Percentiles rank a stretch among this genome's conserved stretches.
Conservation (phyloP, 2,113 vertebrate species). For the Anoplopoma fimbria region DNA sequence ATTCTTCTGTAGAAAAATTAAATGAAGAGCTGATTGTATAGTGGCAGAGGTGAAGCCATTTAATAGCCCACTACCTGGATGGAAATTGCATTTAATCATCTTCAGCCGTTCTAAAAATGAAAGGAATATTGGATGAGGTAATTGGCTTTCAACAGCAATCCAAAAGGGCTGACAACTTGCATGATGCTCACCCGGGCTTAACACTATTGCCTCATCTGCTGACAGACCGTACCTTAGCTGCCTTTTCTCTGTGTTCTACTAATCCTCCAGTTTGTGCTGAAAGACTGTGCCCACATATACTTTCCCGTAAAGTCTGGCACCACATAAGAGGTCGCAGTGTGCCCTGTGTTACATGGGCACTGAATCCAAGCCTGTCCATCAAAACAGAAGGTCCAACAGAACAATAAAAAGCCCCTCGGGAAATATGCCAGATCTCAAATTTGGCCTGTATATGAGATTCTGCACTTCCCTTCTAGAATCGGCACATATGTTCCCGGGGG, state of each 20-base stretch:
- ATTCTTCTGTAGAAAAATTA: constrained; percentile 38
- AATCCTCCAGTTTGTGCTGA: constrained; percentile 16
- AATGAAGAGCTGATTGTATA: constrained; percentile 44
- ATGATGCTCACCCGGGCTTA: constrained; percentile 15
- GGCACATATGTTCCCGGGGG: constrained; percentile 76
- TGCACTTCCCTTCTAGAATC: constrained; percentile 63
- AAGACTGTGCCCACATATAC: constrained; percentile 2
- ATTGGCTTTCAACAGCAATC: constrained; percentile 55
- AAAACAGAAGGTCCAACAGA: constrained; percentile 58
- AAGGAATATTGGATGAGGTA: constrained; percentile 52
- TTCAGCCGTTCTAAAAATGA: constrained; percentile 27
- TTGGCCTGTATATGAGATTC: constrained; percentile 65
- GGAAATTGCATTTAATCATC: constrained; percentile 63
- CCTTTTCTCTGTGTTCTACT: constrained; percentile 6
- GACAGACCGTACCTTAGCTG: constrained; percentile 3
- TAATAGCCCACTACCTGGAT: constrained; percentile 47
- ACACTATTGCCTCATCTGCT: constrained; percentile 19
- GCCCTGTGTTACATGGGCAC: constrained; percentile 14
- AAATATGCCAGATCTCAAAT: constrained; percentile 64
- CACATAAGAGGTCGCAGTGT: constrained; percentile 9
- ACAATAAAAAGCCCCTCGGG: constrained; percentile 67
- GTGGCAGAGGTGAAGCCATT: constrained; percentile 51
- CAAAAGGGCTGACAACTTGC: constrained; percentile 36
- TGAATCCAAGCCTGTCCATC: constrained; percentile 51
- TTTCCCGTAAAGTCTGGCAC: constrained; percentile 17